Evolutionary conservation across 2,888 invertebrate species (phyloP).

Genomic region (Calephelis perditalis): DNA sequence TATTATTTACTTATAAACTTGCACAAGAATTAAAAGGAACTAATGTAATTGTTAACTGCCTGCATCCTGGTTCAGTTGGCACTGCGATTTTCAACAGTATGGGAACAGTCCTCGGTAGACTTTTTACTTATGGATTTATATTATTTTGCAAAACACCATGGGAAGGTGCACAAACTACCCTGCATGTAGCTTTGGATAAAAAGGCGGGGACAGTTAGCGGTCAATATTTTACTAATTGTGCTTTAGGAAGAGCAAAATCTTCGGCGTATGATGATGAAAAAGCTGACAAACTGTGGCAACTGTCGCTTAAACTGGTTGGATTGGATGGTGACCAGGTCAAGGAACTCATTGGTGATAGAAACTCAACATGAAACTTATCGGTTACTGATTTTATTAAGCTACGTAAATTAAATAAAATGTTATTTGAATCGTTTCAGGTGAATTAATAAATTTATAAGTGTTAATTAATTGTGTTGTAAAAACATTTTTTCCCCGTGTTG

Average conservation of each 20-base stretch:
- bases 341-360: conserved; percentile 1
- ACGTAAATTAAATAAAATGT: too few species aligned
- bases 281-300: conserved; percentile 6
- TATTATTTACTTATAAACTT: conserved; percentile 83
- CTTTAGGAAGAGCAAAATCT: not conserved
- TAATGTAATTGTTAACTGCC: conserved; percentile 83
- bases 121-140: conserved; percentile 68
- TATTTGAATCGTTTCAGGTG: too few species aligned
- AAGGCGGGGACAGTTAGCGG: conserved; percentile 72
- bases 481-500: too few species aligned
- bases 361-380: too few species aligned
- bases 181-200: conserved; percentile 82
- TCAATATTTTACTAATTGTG: conserved; percentile 6
- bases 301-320: not conserved
- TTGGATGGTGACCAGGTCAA: not conserved
- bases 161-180: conserved; percentile 79
- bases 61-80: conserved; percentile 91
- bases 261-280: conserved; percentile 10
- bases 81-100: conserved; percentile 81
- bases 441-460: too few species aligned
- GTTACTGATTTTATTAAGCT: too few species aligned
- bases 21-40: conserved; percentile 79
- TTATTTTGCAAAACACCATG: conserved; percentile 19
- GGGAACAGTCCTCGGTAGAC: conserved; percentile 57
- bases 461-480: too few species aligned